Evolutionary conservation across 2,888 invertebrate species (phyloP).

Genomic region (Prenolepis imparis): DNA sequence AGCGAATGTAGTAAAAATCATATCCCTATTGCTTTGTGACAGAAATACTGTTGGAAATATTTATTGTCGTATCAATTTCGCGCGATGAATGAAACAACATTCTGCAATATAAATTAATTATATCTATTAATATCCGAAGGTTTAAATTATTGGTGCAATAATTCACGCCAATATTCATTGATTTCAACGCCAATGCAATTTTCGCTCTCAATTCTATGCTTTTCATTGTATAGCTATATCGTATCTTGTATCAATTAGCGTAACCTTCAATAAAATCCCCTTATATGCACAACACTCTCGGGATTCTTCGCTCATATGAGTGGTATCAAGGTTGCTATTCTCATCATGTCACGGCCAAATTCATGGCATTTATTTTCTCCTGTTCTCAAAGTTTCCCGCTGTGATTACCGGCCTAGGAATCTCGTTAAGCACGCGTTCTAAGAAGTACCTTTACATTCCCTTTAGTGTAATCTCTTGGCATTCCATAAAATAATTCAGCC

Average conservation of each 20-base stretch:
- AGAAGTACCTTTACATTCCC: neutral
- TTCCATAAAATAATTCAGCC: neutral
- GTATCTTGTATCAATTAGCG: constrained; percentile 10
- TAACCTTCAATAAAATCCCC: neutral
- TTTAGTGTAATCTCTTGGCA: neutral
- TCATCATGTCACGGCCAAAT: constrained; percentile 22
- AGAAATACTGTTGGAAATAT: neutral
- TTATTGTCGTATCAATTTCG: neutral
- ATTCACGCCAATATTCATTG: neutral
- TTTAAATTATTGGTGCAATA: neutral
- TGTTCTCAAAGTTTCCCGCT: neutral
- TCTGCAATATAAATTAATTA: neutral
- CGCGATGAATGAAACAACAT: neutral
- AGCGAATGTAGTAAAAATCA: neutral
- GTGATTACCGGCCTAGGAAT: neutral
- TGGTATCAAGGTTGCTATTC: neutral
- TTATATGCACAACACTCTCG: neutral
- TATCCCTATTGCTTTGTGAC: neutral
- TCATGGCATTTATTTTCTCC: neutral
- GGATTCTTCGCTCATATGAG: neutral
- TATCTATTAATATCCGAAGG: neutral
- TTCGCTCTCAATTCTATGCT: neutral
- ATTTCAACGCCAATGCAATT: neutral
- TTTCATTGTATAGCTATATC: neutral
- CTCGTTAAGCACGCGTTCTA: neutral